phyloP scores from a whole-genome alignment of 2,113 vertebrate species.

The Silurus asotus region DNA sequence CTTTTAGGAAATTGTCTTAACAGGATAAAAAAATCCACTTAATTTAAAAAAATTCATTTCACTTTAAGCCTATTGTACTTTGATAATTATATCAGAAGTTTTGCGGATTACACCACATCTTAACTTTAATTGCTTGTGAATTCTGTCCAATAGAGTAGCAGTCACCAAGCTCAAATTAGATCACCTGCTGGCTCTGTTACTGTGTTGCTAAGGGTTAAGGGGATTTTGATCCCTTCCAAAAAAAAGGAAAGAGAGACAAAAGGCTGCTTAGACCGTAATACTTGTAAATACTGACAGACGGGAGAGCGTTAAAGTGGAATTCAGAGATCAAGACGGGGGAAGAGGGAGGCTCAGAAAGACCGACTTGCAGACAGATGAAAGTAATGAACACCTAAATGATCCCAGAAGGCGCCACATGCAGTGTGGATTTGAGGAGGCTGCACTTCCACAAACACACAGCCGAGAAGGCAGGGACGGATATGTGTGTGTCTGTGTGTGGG shows the following conservation, averaged over 20 bases:
- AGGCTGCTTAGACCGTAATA: conserved; percentile 3
- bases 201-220: conserved; percentile 40
- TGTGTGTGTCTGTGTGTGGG: not conserved
- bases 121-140: not conserved
- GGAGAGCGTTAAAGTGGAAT: conserved; percentile 6
- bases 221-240: conserved; percentile 24
- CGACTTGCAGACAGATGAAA: not conserved
- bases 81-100: not conserved
- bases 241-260: conserved; percentile 24
- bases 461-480: not conserved
- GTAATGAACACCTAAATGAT: conserved; percentile 33
- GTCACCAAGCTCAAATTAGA: not conserved
- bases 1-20: not conserved
- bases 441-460: conserved; percentile 12
- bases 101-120: not conserved
- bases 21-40: not conserved
- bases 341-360: conserved; percentile 3
- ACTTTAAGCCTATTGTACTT: not conserved
- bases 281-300: not conserved
- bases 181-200: conserved; percentile 41
- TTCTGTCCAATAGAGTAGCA: not conserved
- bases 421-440: not conserved
- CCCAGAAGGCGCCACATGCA: not conserved
- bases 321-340: not conserved
- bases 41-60: not conserved